These are phyloP conservation scores for Siderastrea radians DNA, from an alignment of 92 coral and sea anemone species.

Conservation along the genomic window DNA sequence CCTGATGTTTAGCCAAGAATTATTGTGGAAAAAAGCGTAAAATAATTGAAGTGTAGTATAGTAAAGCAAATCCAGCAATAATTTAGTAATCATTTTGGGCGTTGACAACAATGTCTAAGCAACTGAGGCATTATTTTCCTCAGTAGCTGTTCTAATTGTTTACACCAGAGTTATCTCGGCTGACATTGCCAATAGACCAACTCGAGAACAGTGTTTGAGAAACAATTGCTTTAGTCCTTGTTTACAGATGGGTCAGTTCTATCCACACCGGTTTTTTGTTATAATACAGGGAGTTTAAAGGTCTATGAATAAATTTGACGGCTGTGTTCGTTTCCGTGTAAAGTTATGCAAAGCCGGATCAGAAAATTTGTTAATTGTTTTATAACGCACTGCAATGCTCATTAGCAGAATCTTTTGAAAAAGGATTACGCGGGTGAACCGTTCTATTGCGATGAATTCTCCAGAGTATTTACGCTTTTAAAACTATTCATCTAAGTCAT, in stretches of 20 bases:
- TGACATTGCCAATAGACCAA: background rate
- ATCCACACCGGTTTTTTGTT: background rate
- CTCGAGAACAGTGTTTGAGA: background rate
- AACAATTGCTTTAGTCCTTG: background rate
- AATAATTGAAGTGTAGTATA: too few species aligned
- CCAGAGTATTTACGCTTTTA: background rate
- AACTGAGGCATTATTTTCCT: too few species aligned
- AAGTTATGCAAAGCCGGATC: background rate
- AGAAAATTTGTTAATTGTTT: background rate
- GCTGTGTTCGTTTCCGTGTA: background rate
- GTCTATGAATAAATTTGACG: background rate
- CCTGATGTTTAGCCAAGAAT: too few species aligned
- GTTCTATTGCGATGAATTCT: constrained; percentile 5
- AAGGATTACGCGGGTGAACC: background rate
- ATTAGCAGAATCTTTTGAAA: background rate
- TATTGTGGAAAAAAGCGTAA: too few species aligned
- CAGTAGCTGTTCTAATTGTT: background rate
- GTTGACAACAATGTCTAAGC: too few species aligned
- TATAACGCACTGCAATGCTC: background rate
- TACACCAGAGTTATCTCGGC: background rate
- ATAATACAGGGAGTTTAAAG: background rate
- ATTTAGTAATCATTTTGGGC: too few species aligned
- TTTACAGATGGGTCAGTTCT: background rate
- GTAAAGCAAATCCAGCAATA: too few species aligned
- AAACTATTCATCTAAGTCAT: background rate